Conservation (phyloP, 2,888 invertebrate genomes). For the Teinopalpus imperialis region DNA sequence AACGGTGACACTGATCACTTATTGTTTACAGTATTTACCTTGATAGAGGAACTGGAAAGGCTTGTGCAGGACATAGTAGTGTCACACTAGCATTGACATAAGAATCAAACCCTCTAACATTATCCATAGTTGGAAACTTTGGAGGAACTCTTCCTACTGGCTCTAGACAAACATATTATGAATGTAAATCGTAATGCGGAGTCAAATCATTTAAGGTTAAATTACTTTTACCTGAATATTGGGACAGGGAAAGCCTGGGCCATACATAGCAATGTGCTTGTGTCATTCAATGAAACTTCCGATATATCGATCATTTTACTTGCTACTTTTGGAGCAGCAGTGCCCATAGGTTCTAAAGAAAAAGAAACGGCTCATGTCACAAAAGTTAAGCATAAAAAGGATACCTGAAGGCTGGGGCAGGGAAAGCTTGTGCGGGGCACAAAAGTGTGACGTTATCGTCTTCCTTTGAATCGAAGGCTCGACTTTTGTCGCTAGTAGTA, state of each 20-base stretch:
- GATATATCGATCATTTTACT: conserved; percentile 77
- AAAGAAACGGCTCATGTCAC: conserved; percentile 32
- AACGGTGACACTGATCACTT: conserved; percentile 36
- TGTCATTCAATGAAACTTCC: conserved; percentile 54
- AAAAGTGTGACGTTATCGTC: conserved; percentile 80
- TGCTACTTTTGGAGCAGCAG: conserved; percentile 85
- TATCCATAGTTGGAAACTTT: conserved; percentile 88
- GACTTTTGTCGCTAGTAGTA: conserved; percentile 83
- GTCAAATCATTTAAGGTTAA: conserved; percentile 25
- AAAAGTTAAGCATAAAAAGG: conserved; percentile 32
- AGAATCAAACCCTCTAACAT: conserved; percentile 79
- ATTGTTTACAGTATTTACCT: conserved; percentile 74
- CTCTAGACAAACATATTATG: conserved; percentile 59
- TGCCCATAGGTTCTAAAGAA: conserved; percentile 86
- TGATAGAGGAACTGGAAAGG: conserved; percentile 83
- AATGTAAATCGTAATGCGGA: conserved; percentile 30
- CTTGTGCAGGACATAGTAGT: conserved; percentile 87
- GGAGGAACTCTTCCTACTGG: conserved; percentile 84
- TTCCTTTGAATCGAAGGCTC: conserved; percentile 82
- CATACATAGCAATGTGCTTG: conserved; percentile 81
- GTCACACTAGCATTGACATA: conserved; percentile 79
- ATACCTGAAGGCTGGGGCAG: conserved; percentile 86
- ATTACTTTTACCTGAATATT: conserved; percentile 82
- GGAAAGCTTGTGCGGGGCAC: conserved; percentile 90
- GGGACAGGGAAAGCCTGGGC: conserved; percentile 86